Evolutionary conservation across 37 sponge, comb jelly and placozoan species (phyloP).

Genomic region (Oopsacas minuta): DNA sequence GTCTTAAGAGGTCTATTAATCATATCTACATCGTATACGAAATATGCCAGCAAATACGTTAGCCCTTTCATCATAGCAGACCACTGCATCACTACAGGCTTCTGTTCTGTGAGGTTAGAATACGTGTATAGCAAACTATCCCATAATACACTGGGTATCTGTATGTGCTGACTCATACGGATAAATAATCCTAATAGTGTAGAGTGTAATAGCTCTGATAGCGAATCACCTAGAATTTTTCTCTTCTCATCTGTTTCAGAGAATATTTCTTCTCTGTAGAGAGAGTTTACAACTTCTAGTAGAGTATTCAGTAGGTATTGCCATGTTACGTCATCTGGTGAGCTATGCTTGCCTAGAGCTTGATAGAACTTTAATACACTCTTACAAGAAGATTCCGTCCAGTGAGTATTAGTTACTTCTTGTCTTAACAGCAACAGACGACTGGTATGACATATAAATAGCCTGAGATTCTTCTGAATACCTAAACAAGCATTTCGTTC

Average conservation of each 20-base stretch:
- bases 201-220: neutral
- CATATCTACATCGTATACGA: neutral
- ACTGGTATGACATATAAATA: constrained; percentile 53
- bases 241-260: neutral
- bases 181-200: constrained; percentile 64
- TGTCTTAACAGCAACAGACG: neutral
- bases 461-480: constrained; percentile 43
- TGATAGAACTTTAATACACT: constrained; percentile 13
- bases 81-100: constrained; percentile 57
- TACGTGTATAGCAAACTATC: constrained; percentile 39
- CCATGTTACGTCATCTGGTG: constrained; percentile 21
- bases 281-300: constrained; percentile 25
- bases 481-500: constrained; percentile 45
- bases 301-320: constrained; percentile 48
- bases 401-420: neutral
- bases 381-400: neutral
- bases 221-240: neutral
- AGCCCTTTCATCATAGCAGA: neutral
- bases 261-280: neutral
- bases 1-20: neutral
- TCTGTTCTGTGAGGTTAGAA: constrained; percentile 52
- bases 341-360: neutral
- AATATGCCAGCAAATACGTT: neutral
- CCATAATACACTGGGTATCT: constrained; percentile 47
- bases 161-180: constrained; percentile 40